Percentiles rank a stretch among this genome's conserved stretches.
Evolutionary conservation across 53 echinoderm and acorn worm genomes (phyloP).

Genomic region (Echinometra lucunter): DNA sequence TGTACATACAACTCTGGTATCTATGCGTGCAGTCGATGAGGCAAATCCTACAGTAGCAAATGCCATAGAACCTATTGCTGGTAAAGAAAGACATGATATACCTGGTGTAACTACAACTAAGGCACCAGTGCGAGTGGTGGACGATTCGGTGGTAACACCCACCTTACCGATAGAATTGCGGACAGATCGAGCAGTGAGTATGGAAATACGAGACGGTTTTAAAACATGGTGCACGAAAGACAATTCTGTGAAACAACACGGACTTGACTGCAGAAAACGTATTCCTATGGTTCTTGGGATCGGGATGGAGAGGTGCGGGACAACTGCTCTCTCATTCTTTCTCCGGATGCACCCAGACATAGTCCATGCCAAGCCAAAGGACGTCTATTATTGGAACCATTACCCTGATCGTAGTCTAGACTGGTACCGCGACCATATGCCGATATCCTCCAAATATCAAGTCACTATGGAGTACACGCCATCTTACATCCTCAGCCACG

Average conservation of each 20-base stretch:
- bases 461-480: neutral
- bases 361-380: neutral
- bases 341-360: neutral
- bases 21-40: neutral
- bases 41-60: neutral
- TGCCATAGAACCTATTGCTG: neutral
- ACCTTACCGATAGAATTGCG: neutral
- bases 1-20: neutral
- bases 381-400: neutral
- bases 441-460: neutral
- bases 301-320: neutral
- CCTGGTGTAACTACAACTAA: neutral
- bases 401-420: neutral
- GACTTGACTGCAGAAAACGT: neutral
- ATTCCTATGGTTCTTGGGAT: neutral
- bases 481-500: neutral
- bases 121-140: neutral
- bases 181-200: neutral
- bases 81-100: neutral
- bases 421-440: neutral
- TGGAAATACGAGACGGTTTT: neutral
- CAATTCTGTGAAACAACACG: neutral
- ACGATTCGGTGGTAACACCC: neutral
- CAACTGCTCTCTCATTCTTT: neutral
- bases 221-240: neutral